A percentile compares a stretch with the other conserved stretches of the same genome.
Conservation (phyloP, 2,888 invertebrate genomes). For the Rugalucina vietnamica region DNA sequence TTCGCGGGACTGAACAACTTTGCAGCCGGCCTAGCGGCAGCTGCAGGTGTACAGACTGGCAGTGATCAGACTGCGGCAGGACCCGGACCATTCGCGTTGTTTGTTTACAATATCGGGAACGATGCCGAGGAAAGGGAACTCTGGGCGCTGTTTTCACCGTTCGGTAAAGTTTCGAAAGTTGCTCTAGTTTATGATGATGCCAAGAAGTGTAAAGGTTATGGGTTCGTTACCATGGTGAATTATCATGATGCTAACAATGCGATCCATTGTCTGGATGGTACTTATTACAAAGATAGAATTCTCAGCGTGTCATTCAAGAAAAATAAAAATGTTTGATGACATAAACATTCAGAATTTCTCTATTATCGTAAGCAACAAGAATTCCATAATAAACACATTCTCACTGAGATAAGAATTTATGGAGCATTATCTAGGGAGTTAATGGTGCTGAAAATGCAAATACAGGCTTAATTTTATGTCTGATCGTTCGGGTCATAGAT, state of each 20-base stretch:
- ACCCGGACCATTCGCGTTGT: constrained; percentile 71
- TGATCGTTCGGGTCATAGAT: too few species aligned
- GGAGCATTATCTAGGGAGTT: too few species aligned
- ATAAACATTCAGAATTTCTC: too few species aligned
- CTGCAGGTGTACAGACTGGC: constrained; percentile 10
- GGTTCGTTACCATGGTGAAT: constrained; percentile 84
- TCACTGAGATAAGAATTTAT: too few species aligned
- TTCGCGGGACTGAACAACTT: background rate
- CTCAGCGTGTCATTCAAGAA: constrained; percentile 82
- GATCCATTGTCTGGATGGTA: constrained; percentile 83
- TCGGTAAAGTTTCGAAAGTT: constrained; percentile 83
- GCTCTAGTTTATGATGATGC: constrained; percentile 82
- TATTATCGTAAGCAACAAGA: too few species aligned
- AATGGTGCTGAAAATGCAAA: too few species aligned
- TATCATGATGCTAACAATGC: constrained; percentile 83
- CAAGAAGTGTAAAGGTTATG: constrained; percentile 83
- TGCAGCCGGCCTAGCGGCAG: constrained; percentile 6
- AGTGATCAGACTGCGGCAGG: constrained; percentile 39
- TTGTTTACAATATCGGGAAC: constrained; percentile 84
- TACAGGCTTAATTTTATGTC: too few species aligned
- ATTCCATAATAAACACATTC: too few species aligned
- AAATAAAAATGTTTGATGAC: too few species aligned
- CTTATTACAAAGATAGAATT: constrained; percentile 80
- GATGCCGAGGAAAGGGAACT: constrained; percentile 83
- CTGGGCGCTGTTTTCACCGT: constrained; percentile 83